Percentiles rank a stretch among this genome's conserved stretches.
Evolutionary conservation across 1,140 invertebrate species (phyloP).

Genomic region (Leptopilina boulardi): DNA sequence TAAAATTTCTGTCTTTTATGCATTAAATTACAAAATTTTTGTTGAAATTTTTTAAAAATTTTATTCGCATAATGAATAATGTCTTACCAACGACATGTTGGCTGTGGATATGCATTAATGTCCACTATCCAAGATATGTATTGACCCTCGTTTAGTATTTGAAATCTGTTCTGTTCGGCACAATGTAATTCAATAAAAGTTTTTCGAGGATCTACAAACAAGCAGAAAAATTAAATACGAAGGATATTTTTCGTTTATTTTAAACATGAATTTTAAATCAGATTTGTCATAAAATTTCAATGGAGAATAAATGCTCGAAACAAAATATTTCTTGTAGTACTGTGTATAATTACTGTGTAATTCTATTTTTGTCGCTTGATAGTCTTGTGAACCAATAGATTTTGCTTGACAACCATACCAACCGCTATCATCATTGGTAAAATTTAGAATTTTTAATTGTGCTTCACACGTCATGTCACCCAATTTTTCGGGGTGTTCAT

Average conservation of each 20-base stretch:
- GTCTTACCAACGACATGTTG: conserved; percentile 70
- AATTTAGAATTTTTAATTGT: conserved; percentile 71
- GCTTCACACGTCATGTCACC: conserved; percentile 9
- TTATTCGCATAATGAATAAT: no score
- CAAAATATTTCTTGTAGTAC: no score
- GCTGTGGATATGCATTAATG: conserved; percentile 71
- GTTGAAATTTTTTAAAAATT: no score
- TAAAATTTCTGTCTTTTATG: no score
- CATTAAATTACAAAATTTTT: no score
- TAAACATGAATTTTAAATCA: no score
- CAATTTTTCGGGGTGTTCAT: neutral
- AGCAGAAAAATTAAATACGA: no score
- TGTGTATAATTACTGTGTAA: no score
- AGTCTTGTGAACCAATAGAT: conserved; percentile 21
- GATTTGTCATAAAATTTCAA: no score
- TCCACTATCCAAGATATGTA: conserved; percentile 67
- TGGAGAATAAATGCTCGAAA: no score
- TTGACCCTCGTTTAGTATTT: conserved; percentile 52
- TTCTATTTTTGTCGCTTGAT: neutral
- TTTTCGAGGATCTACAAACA: neutral
- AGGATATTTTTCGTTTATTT: no score
- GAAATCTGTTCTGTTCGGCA: conserved; percentile 56
- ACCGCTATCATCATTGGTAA: conserved; percentile 74
- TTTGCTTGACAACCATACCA: conserved; percentile 73
- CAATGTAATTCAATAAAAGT: conserved; percentile 68